Evolutionary conservation across 2,888 invertebrate genomes (phyloP).

Genomic region (Drosophila siamana): DNA sequence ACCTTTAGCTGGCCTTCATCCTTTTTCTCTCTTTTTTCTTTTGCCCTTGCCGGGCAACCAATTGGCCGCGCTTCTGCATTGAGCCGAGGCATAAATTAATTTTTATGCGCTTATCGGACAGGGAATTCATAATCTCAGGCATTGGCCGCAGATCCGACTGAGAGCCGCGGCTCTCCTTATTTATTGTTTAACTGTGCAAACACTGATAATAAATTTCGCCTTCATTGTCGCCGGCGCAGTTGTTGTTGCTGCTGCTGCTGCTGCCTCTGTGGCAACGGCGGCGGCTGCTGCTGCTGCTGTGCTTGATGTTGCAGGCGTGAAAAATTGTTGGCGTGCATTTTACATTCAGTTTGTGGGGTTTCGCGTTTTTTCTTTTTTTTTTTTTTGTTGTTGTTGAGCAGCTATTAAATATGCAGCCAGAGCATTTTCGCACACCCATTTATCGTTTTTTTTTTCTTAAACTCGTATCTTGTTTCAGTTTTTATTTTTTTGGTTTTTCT

Average conservation of each 20-base stretch:
- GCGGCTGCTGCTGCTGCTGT: too few species aligned
- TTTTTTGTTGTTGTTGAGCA: slow-evolving; percentile 26
- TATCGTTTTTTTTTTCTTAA: slow-evolving; percentile 21
- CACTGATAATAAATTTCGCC: slow-evolving; percentile 63
- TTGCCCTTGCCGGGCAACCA: slow-evolving; percentile 13
- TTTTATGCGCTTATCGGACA: slow-evolving; percentile 57
- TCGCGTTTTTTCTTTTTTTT: slow-evolving; percentile 16
- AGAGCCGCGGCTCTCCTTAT: slow-evolving; percentile 36
- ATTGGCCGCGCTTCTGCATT: slow-evolving; percentile 26
- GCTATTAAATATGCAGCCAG: slow-evolving; percentile 56
- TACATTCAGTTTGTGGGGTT: slow-evolving; percentile 44
- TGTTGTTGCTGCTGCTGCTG: slow-evolving; percentile 12
- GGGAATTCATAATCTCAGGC: slow-evolving; percentile 56
- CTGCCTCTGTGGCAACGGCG: neutral
- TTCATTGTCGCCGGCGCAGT: slow-evolving; percentile 38
- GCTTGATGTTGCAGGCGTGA: slow-evolving; percentile 55
- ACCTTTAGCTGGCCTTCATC: slow-evolving; percentile 45
- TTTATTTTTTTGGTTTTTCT: slow-evolving; percentile 18
- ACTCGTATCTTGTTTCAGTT: slow-evolving; percentile 4
- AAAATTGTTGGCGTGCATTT: slow-evolving; percentile 66
- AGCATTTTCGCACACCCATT: slow-evolving; percentile 38
- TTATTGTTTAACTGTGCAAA: slow-evolving; percentile 68
- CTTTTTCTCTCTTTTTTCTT: too few species aligned
- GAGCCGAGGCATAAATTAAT: slow-evolving; percentile 57
- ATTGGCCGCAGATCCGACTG: slow-evolving; percentile 16